Percentiles rank a stretch among this genome's conserved stretches.
Conservation (phyloP, 2,113 vertebrate species). For the Diadophis punctatus region DNA sequence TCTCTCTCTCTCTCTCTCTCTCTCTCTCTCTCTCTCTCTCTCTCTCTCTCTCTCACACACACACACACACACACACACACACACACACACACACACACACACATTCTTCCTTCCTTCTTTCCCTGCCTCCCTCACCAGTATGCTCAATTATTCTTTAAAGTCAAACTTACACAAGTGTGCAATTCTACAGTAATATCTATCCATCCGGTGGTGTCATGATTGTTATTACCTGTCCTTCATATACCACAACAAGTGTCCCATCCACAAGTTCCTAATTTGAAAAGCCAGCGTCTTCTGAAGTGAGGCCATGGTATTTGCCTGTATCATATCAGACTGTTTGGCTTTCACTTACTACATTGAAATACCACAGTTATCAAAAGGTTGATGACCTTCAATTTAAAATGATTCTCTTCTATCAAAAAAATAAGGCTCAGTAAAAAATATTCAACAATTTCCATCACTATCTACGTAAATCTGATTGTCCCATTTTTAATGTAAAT, state of each 20-base stretch:
- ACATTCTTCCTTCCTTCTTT: no score
- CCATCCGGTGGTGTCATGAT: background rate
- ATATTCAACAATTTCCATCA: background rate
- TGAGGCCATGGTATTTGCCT: background rate
- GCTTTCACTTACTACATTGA: background rate
- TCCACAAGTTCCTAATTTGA: background rate
- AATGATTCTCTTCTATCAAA: background rate
- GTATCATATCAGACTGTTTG: background rate
- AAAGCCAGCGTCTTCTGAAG: background rate
- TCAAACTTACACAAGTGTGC: background rate
- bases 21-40: no score
- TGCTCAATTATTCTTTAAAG: background rate
- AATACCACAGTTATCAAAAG: background rate
- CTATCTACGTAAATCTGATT: background rate
- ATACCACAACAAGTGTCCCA: background rate
- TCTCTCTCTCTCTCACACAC: no score
- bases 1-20: background rate
- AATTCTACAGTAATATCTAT: background rate
- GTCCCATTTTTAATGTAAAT: background rate
- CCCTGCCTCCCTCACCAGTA: background rate
- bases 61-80: no score
- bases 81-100: no score
- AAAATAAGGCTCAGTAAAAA: background rate
- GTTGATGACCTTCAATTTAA: background rate
- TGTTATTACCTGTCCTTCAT: background rate